Evolutionary conservation across 2,797 vertebrate genomes (phyloP).

Genomic region (Momotus momota): DNA sequence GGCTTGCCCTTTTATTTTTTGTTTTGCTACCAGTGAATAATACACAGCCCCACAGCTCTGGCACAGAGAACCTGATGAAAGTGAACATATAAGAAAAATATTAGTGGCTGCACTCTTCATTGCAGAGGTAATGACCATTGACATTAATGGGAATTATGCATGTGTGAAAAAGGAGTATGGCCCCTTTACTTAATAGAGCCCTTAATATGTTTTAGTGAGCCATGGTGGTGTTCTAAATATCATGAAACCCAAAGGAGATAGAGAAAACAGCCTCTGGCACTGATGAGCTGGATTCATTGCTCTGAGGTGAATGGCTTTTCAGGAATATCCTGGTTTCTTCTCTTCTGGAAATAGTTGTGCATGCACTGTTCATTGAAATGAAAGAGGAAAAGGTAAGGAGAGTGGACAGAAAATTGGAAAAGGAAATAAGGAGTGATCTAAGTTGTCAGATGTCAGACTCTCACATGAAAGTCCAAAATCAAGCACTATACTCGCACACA

Average conservation of each 20-base stretch:
- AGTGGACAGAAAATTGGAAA: slow-evolving; percentile 33
- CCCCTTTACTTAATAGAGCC: slow-evolving; percentile 65
- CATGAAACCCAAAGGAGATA: slow-evolving; percentile 68
- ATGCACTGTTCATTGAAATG: not conserved
- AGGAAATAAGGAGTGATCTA: slow-evolving; percentile 7
- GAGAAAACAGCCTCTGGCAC: slow-evolving; percentile 42
- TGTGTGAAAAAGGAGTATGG: slow-evolving; percentile 38
- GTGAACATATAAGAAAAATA: slow-evolving; percentile 66
- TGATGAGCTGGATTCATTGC: slow-evolving; percentile 74
- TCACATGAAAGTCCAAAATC: slow-evolving; percentile 36
- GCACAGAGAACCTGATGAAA: slow-evolving; percentile 41
- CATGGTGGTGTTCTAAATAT: slow-evolving; percentile 59
- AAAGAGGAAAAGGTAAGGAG: slow-evolving; percentile 39
- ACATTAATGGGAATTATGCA: slow-evolving; percentile 72
- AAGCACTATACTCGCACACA: slow-evolving; percentile 7
- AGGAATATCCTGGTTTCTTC: not conserved
- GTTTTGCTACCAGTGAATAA: slow-evolving; percentile 39
- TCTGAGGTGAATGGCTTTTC: slow-evolving; percentile 32
- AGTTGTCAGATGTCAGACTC: slow-evolving; percentile 8
- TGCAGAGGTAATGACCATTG: slow-evolving; percentile 53
- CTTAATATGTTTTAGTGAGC: slow-evolving; percentile 74
- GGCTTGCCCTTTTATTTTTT: slow-evolving; percentile 53
- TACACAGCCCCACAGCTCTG: slow-evolving; percentile 14
- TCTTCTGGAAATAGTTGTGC: slow-evolving; percentile 22
- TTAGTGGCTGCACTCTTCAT: slow-evolving; percentile 34